Evolutionary conservation across 2,888 invertebrate species (phyloP).

Genomic region (Dryococelus australis): DNA sequence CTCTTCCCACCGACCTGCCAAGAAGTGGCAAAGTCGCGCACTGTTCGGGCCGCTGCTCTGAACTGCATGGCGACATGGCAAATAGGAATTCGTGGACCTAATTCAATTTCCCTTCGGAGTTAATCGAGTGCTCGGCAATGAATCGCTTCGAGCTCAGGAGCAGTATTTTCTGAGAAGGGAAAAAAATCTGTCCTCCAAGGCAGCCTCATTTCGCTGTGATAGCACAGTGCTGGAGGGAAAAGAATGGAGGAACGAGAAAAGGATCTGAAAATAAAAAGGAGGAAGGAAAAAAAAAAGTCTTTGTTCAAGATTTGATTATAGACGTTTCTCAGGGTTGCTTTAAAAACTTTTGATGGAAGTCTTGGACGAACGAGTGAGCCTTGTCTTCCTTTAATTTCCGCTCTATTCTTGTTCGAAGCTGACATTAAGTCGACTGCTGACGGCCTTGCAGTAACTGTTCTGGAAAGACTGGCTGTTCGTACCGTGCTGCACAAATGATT

Average conservation of each 20-base stretch:
- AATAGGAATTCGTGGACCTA: conserved; percentile 1
- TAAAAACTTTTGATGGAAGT: conserved; percentile 16
- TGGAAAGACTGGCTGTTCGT: too few species aligned
- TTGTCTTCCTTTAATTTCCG: conserved; percentile 10
- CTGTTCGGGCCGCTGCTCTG: too few species aligned
- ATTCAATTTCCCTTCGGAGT: conserved; percentile 7
- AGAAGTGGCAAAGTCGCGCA: too few species aligned
- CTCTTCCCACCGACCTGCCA: too few species aligned
- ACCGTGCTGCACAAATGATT: too few species aligned
- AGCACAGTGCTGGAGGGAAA: background rate
- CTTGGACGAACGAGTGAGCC: conserved; percentile 8
- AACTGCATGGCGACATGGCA: background rate
- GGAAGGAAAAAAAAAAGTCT: background rate
- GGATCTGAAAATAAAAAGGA: background rate
- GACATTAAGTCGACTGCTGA: background rate
- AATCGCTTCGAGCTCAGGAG: background rate
- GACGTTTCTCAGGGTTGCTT: background rate
- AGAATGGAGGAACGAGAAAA: background rate
- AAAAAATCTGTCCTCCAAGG: background rate
- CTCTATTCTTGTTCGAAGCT: background rate
- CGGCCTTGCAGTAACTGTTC: background rate
- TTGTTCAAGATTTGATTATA: conserved; percentile 16
- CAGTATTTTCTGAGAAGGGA: background rate
- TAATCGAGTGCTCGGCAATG: conserved; percentile 11
- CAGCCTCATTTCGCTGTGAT: conserved; percentile 1